phyloP scores from a whole-genome alignment of 2,113 vertebrate species.

The Phoxinus phoxinus region DNA sequence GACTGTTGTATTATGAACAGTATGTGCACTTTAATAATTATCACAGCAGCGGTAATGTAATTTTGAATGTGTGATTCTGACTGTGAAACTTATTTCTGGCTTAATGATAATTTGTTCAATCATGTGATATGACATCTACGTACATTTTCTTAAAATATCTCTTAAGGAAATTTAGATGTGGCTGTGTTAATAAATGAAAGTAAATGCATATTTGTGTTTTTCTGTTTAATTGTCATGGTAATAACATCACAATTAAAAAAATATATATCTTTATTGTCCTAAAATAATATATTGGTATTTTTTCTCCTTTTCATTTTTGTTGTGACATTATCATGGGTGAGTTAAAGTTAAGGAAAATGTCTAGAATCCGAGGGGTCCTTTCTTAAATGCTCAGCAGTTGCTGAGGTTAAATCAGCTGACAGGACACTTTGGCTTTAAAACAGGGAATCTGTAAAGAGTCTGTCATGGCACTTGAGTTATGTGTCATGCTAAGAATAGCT shows the following conservation, averaged over 20 bases:
- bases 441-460: not conserved
- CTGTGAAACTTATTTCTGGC: not conserved
- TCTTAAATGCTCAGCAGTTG: not conserved
- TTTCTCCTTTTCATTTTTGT: not conserved
- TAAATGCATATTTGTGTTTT: too few species aligned
- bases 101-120: constrained; percentile 20
- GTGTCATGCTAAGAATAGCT: constrained; percentile 13
- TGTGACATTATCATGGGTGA: not conserved
- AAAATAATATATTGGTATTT: too few species aligned
- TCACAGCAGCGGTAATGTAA: not conserved
- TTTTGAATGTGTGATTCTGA: constrained; percentile 21
- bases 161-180: too few species aligned
- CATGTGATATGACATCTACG: not conserved
- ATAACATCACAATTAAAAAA: too few species aligned
- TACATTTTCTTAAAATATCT: not conserved
- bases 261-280: too few species aligned
- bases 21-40: constrained; percentile 7
- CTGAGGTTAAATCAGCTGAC: not conserved
- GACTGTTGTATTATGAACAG: not conserved
- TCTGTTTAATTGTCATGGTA: too few species aligned
- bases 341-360: not conserved
- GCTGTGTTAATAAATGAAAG: not conserved
- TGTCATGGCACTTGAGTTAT: not conserved
- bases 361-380: not conserved
- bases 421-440: not conserved